phyloP scores from a whole-genome alignment of 2,113 vertebrate genomes.

The Mormyrus iriodes region DNA sequence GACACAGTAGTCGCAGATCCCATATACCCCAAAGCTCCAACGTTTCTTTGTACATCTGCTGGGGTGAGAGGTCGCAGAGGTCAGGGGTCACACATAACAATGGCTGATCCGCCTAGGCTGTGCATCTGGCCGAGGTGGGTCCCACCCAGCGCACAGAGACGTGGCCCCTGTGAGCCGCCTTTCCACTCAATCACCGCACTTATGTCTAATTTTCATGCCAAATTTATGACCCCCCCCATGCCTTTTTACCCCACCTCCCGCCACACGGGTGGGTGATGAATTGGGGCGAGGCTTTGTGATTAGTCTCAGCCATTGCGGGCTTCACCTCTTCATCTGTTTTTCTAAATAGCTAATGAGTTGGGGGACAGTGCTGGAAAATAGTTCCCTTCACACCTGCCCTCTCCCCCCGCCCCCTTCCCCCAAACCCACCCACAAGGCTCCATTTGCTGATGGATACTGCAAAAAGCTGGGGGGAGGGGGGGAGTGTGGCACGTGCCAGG shows the following conservation, averaged over 20 bases:
- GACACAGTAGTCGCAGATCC: background rate
- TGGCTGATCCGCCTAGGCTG: conserved; percentile 40
- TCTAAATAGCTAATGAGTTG: conserved; percentile 15
- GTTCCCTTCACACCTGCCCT: conserved; percentile 26
- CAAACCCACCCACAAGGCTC: conserved; percentile 15
- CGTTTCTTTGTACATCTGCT: conserved; percentile 46
- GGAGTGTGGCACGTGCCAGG: conserved; percentile 33
- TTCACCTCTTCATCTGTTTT: conserved; percentile 23
- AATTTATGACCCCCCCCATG: conserved; percentile 52
- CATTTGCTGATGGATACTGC: conserved; percentile 10
- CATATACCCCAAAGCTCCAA: background rate
- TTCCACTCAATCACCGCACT: conserved; percentile 52
- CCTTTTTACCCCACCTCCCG: conserved; percentile 43
- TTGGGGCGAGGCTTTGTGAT: conserved; percentile 42
- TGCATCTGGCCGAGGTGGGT: conserved; percentile 41
- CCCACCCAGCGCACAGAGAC: conserved; percentile 30
- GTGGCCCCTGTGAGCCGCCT: conserved; percentile 41
- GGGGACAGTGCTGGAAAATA: conserved; percentile 17
- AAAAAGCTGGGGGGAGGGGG: background rate
- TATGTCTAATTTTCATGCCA: conserved; percentile 75
- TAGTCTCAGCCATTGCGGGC: conserved; percentile 53
- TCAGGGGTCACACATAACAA: conserved; percentile 56
- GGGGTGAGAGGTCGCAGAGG: conserved; percentile 65
- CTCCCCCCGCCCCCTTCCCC: conserved; percentile 29
- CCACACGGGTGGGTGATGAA: conserved; percentile 44